Base-by-base conservation (phyloP, 64 coral and sea anemone species). In the Anthopleura sola region DNA sequence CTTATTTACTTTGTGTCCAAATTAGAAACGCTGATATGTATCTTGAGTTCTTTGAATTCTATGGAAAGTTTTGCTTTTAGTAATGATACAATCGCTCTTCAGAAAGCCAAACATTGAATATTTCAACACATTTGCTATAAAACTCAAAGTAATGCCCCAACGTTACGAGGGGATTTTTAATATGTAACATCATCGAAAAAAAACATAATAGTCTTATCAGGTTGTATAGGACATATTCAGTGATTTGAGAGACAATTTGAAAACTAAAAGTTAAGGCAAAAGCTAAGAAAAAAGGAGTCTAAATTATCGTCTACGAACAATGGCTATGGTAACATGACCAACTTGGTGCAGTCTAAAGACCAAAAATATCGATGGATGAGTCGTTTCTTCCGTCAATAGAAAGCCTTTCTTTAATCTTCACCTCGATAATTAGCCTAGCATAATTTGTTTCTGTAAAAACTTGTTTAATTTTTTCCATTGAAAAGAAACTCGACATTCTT, bases 11-110 rank as follows among this genome's bases (percentile, higher is more conserved):
- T 34, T 71, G 10, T 14, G n/a, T 71, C 28, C 10, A 71, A 71
- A 71, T 32, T 32, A 71, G 66, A 71, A 71, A 11, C n/a, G 11
- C 3, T 71, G 66, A 71, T 71, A 31, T 71, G 3, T 32, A 71
- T 71, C 66, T 33, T 1, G 13, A 71, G 26, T 71, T 71, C 28
- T 62, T 26, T 71, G n/a, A 34, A 71, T 71, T 71, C 28, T 15
- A 28, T 71, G 66, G 16, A 71, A 71, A 32, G n/a, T 71, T 71
- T 71, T 71, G 66, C 66, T 71, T 71, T 71, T 71, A 71, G 66
- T 71, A 10, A 28, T 14, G 66, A 71, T 71, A 71, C 66, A 12
- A 69, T 71, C 66, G 66, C 66, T 28, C 14, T 34, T 15, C 66
- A 71, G 10, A 71, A 71, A 71, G 29, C 66, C 66, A 71, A 31